Evolutionary conservation across 2,113 vertebrate species (phyloP), one percentile per base, ranked within the genome.

Genomic region (Tautogolabrus adspersus): DNA sequence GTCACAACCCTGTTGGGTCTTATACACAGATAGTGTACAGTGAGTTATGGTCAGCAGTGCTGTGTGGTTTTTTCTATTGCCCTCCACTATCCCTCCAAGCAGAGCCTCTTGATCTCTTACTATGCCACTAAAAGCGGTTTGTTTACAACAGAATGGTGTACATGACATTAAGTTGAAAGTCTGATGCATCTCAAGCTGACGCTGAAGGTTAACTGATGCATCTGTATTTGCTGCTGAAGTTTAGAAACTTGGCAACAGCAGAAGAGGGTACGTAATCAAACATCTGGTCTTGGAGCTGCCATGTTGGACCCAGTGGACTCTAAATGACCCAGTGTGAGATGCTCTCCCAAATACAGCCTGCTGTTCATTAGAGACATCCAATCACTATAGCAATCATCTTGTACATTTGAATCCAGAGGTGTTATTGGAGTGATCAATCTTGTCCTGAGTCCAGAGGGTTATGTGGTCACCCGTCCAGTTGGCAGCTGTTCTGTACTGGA

Each of bases 351-450:
- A 91, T 64, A 62, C 52, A 54, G 66, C 80, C 82, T 79, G 69
- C 79, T 79, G 79, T 79, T 86, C 83, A 90, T 89, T 85, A 82
- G 38, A 22, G 79, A 34, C 66, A 82, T 91, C 87, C 85, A 90
- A 82, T 87, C 81, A 61, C 67, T 68, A 59, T 71, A 44, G 85
- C 77, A 84, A 89, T 90, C 75, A 91, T 78, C 61, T 67, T n/a
- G 22, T 38, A 64, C 61, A 91, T 90, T 86, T 85, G 55, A 74
- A 83, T 91, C 76, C 75, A 60, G 86, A 89, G 66, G 74, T 64
- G 77, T 86, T 87, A 91, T 87, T 74, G 78, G 59, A 67, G 75
- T 62, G 69, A 92, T 93, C 83, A 87, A 84, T 94, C 89, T 90
- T 86, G 84, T 81, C 85, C 88, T 84, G 77, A 44, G 88, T 81